Evolutionary conservation across 1,140 invertebrate species (phyloP).

Genomic region (Araneus ventricosus): DNA sequence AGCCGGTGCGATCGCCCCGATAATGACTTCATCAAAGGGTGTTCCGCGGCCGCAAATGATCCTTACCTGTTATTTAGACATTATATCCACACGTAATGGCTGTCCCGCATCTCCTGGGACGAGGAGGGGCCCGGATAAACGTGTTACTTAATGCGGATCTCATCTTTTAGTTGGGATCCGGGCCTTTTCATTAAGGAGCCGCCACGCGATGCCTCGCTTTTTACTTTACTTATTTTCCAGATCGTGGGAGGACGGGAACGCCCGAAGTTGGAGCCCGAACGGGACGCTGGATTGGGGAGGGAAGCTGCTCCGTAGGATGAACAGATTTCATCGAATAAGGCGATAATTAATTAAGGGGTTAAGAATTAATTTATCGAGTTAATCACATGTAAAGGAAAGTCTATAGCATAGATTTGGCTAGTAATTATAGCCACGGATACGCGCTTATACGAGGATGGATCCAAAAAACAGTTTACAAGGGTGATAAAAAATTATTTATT

Average conservation of each 20-base stretch:
- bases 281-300: background rate
- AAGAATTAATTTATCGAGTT: no score
- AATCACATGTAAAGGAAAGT: no score
- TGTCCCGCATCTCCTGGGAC: constrained; percentile 26
- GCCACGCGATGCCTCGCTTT: constrained; percentile 54
- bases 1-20: background rate
- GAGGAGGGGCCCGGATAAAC: constrained; percentile 59
- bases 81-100: constrained; percentile 36
- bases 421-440: no score
- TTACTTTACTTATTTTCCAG: constrained; percentile 63
- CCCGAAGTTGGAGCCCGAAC: background rate
- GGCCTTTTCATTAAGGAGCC: constrained; percentile 66
- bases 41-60: constrained; percentile 61
- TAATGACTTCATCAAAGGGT: constrained; percentile 75
- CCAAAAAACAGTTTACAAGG: no score
- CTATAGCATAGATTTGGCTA: no score
- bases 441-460: no score
- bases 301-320: background rate
- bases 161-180: constrained; percentile 53
- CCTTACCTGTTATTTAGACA: constrained; percentile 75
- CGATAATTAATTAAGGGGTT: no score
- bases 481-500: no score
- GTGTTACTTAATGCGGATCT: constrained; percentile 71
- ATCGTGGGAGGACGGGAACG: constrained; percentile 22
- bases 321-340: background rate